Conservation (phyloP, 2,113 vertebrate species). For the Dinomys branickii region DNA sequence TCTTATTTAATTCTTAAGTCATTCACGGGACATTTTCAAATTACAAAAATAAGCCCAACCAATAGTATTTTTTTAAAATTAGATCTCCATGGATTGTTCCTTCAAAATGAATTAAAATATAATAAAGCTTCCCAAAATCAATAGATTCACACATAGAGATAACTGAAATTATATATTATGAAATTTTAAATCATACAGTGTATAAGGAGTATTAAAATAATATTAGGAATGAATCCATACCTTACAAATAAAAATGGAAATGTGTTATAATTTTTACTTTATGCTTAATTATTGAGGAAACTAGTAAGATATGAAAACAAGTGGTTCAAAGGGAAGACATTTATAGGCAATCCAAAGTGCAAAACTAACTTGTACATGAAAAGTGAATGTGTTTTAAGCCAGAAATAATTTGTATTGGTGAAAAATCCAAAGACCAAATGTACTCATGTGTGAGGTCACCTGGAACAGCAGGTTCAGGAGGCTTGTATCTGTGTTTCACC, state of each 20-base stretch:
- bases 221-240: background rate
- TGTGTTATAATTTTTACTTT: constrained; percentile 8
- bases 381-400: background rate
- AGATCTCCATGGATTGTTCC: background rate
- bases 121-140: background rate
- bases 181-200: background rate
- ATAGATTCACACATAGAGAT: background rate
- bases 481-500: background rate
- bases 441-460: background rate
- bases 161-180: background rate
- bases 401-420: background rate
- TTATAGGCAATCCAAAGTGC: background rate
- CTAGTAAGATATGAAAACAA: background rate
- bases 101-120: background rate
- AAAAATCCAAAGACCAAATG: background rate
- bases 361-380: background rate
- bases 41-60: background rate
- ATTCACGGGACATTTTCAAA: background rate
- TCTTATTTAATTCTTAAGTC: background rate
- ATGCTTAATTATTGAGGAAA: background rate
- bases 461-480: background rate
- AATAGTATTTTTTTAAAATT: background rate
- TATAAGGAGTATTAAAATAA: background rate
- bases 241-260: background rate
- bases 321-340: background rate